Evolutionary conservation across 2,113 vertebrate species (phyloP).

Genomic region (Hemicordylus capensis): DNA sequence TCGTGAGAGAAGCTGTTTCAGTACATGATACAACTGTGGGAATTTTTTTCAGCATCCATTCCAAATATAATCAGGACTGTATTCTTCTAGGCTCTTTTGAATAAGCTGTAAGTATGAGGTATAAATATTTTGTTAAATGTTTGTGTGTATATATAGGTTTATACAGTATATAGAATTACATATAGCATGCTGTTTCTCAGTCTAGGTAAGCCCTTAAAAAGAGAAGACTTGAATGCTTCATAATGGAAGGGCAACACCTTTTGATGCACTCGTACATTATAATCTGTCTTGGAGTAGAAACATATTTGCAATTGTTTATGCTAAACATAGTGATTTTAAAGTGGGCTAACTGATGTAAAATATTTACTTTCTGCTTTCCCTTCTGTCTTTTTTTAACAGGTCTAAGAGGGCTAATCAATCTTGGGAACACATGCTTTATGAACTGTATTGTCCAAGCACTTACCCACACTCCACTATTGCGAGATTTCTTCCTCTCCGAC

Average conservation of each 20-base stretch:
- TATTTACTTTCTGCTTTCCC: slow-evolving; percentile 40
- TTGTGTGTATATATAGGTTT: background rate
- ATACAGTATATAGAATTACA: background rate
- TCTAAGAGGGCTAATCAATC: slow-evolving; percentile 96
- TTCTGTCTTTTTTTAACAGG: slow-evolving; percentile 75
- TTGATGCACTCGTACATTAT: slow-evolving; percentile 23
- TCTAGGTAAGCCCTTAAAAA: background rate
- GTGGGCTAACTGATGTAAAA: background rate
- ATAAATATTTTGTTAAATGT: background rate
- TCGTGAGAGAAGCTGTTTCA: background rate
- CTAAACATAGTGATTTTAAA: background rate
- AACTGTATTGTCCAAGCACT: slow-evolving; percentile 98
- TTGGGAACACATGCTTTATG: slow-evolving; percentile 99
- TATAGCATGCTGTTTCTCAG: background rate
- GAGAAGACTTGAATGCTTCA: background rate
- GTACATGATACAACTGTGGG: background rate
- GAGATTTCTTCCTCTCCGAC: slow-evolving; percentile 98
- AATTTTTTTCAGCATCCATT: background rate
- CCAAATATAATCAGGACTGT: background rate
- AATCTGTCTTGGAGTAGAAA: background rate
- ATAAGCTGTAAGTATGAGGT: background rate
- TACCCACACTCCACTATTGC: slow-evolving; percentile 95
- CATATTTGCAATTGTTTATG: background rate
- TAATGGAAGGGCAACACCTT: background rate
- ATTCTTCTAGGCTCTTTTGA: background rate